Conservation (phyloP, 2,113 vertebrate genomes). For the Gymnarchus niloticus region DNA sequence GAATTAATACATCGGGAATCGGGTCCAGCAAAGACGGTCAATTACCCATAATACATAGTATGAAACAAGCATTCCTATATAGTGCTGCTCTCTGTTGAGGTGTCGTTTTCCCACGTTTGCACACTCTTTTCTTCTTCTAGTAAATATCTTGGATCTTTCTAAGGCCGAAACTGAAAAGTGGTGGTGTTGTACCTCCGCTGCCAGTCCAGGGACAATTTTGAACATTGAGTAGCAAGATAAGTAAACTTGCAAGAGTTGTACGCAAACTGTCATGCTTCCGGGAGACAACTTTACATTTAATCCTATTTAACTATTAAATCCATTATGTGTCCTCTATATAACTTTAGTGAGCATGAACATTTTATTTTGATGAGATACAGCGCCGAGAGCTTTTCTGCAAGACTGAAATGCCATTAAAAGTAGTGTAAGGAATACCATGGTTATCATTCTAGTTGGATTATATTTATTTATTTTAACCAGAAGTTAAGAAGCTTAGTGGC, state of each 20-base stretch:
- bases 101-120: neutral
- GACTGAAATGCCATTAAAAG: neutral
- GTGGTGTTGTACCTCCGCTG: neutral
- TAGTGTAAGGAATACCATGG: neutral
- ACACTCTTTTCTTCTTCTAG: neutral
- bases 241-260: neutral
- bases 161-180: neutral
- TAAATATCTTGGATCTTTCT: neutral
- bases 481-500: neutral
- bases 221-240: neutral
- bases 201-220: neutral
- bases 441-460: neutral
- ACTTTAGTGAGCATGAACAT: neutral
- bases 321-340: neutral
- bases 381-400: neutral
- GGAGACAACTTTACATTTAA: neutral
- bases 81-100: neutral
- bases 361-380: neutral
- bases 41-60: neutral
- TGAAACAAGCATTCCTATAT: neutral
- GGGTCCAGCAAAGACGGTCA: neutral
- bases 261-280: neutral
- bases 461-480: neutral
- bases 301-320: neutral
- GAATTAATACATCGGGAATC: conserved; percentile 5